Conservation (phyloP, 2,113 vertebrate genomes). For the Melierax canorus region DNA sequence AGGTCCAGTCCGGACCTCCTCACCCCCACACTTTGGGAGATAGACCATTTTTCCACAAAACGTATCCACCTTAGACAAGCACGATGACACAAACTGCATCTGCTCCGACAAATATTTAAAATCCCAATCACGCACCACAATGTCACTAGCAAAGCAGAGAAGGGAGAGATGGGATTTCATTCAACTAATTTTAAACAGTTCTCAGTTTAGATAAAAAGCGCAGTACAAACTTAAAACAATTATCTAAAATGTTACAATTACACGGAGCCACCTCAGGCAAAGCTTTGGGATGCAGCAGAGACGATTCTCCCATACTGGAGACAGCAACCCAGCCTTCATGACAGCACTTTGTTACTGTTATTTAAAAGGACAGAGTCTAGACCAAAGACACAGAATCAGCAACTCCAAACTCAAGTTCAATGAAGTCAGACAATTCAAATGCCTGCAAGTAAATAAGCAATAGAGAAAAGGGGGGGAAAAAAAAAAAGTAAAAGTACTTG, state of each 20-base stretch:
- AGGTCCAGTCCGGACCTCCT: not conserved
- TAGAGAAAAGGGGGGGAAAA: not conserved
- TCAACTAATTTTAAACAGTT: not conserved
- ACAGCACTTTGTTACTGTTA: not conserved
- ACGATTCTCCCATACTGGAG: not conserved
- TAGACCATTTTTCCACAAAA: not conserved
- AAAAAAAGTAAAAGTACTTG: not conserved
- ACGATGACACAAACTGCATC: not conserved
- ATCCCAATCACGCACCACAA: not conserved
- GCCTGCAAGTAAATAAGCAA: conserved; percentile 15
- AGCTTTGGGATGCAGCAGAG: not conserved
- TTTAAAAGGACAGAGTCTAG: conserved; percentile 46
- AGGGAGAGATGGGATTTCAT: not conserved
- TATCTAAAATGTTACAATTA: not conserved
- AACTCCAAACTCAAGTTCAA: conserved; percentile 9
- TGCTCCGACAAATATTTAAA: not conserved
- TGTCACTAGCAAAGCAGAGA: not conserved
- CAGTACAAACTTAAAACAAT: not conserved
- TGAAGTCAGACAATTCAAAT: conserved; percentile 27
- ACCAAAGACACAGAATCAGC: conserved; percentile 26
- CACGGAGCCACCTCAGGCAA: not conserved
- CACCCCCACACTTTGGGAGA: not conserved
- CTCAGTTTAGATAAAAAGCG: not conserved
- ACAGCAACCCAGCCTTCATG: not conserved
- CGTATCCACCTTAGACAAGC: not conserved